Conservation (phyloP, 2,797 vertebrate genomes). For the Gobionotothen gibberifrons region DNA sequence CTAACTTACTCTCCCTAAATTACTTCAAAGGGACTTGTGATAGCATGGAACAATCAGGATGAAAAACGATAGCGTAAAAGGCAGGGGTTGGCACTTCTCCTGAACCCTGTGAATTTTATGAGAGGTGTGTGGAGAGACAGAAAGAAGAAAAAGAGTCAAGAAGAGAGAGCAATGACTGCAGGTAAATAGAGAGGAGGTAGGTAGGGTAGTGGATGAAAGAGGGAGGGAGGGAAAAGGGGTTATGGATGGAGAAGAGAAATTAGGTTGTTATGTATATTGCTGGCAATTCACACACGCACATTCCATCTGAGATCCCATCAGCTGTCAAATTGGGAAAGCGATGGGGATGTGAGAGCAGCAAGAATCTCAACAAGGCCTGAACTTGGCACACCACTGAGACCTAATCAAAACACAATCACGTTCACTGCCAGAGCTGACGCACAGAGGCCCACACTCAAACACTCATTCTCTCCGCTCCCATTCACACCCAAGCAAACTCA, state of each 20-base stretch:
- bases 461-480: constrained; percentile 57
- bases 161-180: constrained; percentile 47
- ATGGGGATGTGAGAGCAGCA: constrained; percentile 77
- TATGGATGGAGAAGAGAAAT: constrained; percentile 81
- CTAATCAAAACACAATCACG: constrained; percentile 86
- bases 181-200: constrained; percentile 49
- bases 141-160: constrained; percentile 23
- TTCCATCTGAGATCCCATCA: constrained; percentile 93
- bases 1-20: constrained; percentile 28
- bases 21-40: constrained; percentile 26
- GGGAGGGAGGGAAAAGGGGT: constrained; percentile 29
- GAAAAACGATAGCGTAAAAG: constrained; percentile 40
- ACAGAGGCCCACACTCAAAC: constrained; percentile 57
- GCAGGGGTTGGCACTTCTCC: constrained; percentile 34
- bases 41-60: constrained; percentile 32
- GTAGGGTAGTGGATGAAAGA: constrained; percentile 43
- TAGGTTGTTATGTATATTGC: constrained; percentile 90
- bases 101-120: constrained; percentile 44
- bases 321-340: constrained; percentile 89
- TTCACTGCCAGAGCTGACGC: constrained; percentile 75
- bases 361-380: constrained; percentile 79
- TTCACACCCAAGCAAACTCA: constrained; percentile 55
- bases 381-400: constrained; percentile 77
- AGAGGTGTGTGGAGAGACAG: constrained; percentile 32
- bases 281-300: constrained; percentile 89